Base-by-base conservation (phyloP, 2,888 invertebrate species). In the Melieria picta region DNA sequence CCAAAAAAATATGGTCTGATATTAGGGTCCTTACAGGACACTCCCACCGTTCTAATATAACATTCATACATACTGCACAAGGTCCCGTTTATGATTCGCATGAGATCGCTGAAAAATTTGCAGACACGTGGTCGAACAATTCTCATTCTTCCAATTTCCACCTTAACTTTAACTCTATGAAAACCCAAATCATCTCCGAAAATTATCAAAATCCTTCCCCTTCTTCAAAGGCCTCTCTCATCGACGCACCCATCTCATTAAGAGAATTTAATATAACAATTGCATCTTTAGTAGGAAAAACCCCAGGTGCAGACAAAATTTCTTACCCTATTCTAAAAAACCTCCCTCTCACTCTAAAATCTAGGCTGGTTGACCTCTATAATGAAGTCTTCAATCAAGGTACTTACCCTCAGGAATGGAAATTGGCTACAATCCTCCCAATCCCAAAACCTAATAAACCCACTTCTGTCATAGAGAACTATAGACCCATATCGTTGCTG, bases 1-100 rank as follows among this genome's bases (percentile, higher is more conserved):
- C 58, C 67, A 47, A 67, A 60, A 16, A 60, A 58, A 43, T 67
- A 4, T 67, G 60, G 67, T 50, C 67, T 10, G 60, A 58, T 67
- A 67, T 67, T 30, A 67, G 42, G 11, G 50, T 13, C 2, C 58
- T 67, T 30, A 50, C 67, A 30, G 7, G 16, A 5, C 47, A n/a
- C 6, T 57, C 45, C 30, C 65, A 45, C 43, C 30, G 13, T 7
- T 13, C n/a, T 42, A 6, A 46, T 1, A 61, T 47, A 5, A 13
- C 47, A 6, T 47, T 61, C 47, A 61, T 46, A 13, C 61, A 61
- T 13, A 47, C 16, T 6, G 7, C 61, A 47, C 13, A 61, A 45
- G 61, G 61, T 4, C 47, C 61, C 4, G 47, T 61, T 16, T 61
- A 61, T 46, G n/a, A 45, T 42, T 9, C 43, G 6, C 45, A 61